A percentile compares a stretch with the other conserved stretches of the same genome.
Evolutionary conservation across 2,113 vertebrate species (phyloP).

Genomic region (Malurus alboscapulatus): DNA sequence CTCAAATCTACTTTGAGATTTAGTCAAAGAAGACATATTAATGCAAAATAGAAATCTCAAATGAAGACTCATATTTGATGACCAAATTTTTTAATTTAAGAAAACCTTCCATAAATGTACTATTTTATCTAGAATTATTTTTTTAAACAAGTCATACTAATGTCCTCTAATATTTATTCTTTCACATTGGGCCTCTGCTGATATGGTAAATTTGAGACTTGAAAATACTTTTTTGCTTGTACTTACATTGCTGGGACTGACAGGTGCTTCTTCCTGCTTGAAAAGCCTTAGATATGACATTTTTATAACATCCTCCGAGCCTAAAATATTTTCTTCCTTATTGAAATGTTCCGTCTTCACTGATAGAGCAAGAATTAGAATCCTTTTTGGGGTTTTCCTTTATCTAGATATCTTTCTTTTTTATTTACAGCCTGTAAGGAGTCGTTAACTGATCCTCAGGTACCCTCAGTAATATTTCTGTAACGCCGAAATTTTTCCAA

Average conservation of each 20-base stretch:
- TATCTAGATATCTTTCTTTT: not conserved
- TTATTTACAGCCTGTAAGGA: not conserved
- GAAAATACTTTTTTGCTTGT: not conserved
- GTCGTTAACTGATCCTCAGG: not conserved
- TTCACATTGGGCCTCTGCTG: not conserved
- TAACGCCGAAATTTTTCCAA: not conserved
- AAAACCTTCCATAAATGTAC: not conserved
- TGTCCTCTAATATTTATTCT: not conserved
- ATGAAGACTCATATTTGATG: not conserved
- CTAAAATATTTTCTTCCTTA: not conserved
- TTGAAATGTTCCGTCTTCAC: not conserved
- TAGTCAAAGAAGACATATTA: not conserved
- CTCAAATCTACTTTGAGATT: not conserved
- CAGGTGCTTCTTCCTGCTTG: not conserved
- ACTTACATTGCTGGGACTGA: not conserved
- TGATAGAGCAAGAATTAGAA: not conserved
- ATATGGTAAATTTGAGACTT: not conserved
- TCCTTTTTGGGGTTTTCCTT: not conserved
- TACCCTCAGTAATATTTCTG: not conserved
- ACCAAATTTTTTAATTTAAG: not conserved
- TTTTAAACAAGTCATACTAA: not conserved
- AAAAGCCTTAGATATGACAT: not conserved
- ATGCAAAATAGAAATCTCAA: not conserved
- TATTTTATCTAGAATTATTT: not conserved
- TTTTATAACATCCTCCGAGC: not conserved